phyloP scores from a whole-genome alignment of 2,888 invertebrate genomes.

The Synanthedon myopaeformis region DNA sequence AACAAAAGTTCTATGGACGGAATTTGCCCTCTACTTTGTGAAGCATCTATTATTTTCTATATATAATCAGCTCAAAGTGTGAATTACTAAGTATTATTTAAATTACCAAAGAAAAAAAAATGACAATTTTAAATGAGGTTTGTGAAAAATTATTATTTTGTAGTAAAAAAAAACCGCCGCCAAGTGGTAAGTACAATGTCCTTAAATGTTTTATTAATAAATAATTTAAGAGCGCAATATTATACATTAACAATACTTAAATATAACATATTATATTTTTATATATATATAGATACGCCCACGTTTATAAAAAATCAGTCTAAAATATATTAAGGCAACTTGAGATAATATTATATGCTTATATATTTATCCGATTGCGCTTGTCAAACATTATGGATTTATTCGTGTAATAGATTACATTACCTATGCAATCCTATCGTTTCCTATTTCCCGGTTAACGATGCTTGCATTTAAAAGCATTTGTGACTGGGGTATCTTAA shows the following conservation, averaged over 20 bases:
- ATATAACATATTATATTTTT: background rate
- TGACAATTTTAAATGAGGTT: too few species aligned
- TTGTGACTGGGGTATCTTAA: too few species aligned
- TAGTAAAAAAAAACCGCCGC: constrained; percentile 13
- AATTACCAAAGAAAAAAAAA: too few species aligned
- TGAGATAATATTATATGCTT: constrained; percentile 58
- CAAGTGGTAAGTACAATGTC: constrained; percentile 27
- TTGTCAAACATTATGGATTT: constrained; percentile 4
- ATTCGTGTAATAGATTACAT: too few species aligned
- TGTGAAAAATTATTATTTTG: background rate
- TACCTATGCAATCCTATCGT: too few species aligned
- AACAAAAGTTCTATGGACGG: too few species aligned
- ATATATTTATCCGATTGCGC: constrained; percentile 24
- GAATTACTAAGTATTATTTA: too few species aligned
- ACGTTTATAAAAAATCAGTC: constrained; percentile 73
- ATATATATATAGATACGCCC: constrained; percentile 26
- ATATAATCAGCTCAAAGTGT: too few species aligned
- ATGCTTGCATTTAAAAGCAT: too few species aligned
- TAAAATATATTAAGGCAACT: constrained; percentile 76
- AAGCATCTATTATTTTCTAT: too few species aligned
- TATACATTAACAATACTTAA: background rate
- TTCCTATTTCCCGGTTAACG: too few species aligned
- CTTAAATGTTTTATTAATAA: constrained; percentile 6
- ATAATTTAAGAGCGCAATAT: constrained; percentile 1
- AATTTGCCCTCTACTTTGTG: too few species aligned